These are phyloP conservation scores for Monoplex corrugatus DNA, from an alignment of 2,888 invertebrate genomes.

Conservation along the genomic window DNA sequence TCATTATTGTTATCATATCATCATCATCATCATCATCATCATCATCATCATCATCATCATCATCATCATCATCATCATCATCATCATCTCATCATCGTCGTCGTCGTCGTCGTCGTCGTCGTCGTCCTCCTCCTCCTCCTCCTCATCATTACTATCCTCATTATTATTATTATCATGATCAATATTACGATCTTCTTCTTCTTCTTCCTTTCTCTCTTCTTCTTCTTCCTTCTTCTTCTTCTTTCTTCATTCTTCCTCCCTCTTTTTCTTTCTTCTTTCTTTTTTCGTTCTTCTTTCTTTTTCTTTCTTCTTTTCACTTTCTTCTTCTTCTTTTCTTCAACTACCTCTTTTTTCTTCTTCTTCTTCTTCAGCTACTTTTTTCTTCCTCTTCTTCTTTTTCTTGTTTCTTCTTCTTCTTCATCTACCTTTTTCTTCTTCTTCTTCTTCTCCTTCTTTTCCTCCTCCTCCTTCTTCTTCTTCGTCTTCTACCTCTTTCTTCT, in stretches of 20 bases:
- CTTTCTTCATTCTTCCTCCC: background rate
- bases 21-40: no score
- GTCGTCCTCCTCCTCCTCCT: background rate
- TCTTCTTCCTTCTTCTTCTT: background rate
- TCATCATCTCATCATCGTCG: no score
- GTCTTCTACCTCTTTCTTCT: no score
- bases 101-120: no score
- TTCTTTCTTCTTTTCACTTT: background rate
- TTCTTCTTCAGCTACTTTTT: background rate
- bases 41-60: no score
- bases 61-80: no score
- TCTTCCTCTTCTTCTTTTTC: background rate
- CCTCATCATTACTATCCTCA: background rate
- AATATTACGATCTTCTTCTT: no score
- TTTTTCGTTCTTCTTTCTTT: background rate
- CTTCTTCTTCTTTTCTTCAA: background rate
- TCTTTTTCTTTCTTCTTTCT: background rate
- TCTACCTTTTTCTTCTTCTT: background rate
- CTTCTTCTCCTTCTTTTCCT: background rate
- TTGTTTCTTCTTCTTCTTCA: background rate
- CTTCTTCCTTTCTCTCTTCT: background rate
- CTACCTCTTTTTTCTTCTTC: background rate
- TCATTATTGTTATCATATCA: no score
- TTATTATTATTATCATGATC: background rate
- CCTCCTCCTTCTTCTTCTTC: background rate